A percentile compares a stretch with the other conserved stretches of the same genome.
Conservation (phyloP, 2,797 vertebrate species). For the Clarias laeviceps region DNA sequence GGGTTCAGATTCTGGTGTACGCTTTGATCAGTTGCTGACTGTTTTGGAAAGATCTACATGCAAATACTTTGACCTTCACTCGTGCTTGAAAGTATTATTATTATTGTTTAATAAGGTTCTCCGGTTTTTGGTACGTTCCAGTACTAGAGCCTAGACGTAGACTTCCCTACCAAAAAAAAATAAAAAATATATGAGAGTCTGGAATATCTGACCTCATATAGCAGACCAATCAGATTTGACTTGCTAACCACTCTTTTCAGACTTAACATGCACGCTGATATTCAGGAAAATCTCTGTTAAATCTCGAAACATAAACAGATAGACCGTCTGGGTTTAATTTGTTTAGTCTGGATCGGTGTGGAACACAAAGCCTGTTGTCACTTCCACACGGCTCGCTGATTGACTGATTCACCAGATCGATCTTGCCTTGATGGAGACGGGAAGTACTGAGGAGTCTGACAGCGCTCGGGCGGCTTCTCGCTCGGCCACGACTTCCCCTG, state of each 20-base stretch:
- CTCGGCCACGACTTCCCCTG: conserved; percentile 35
- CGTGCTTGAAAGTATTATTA: neutral
- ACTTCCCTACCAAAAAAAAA: no score
- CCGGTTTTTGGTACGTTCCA: neutral
- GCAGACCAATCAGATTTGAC: neutral
- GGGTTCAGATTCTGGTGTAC: neutral
- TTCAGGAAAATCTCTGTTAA: neutral
- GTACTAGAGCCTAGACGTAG: neutral
- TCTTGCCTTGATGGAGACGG: conserved; percentile 24
- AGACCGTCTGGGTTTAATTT: neutral
- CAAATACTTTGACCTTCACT: conserved; percentile 22
- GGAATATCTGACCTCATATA: neutral
- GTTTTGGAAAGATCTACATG: neutral
- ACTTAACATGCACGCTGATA: neutral
- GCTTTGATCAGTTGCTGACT: neutral
- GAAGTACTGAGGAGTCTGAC: conserved; percentile 20
- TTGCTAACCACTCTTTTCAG: neutral
- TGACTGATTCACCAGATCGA: conserved; percentile 42
- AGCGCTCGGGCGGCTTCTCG: neutral
- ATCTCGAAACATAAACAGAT: neutral
- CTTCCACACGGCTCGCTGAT: conserved; percentile 3
- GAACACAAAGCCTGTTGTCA: neutral
- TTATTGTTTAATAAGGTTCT: neutral
- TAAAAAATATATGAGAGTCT: neutral
- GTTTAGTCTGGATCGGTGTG: neutral